Percentiles rank a stretch among this genome's conserved stretches.
phyloP scores from a whole-genome alignment of 2,888 invertebrate genomes.

The Diloba caeruleocephala region DNA sequence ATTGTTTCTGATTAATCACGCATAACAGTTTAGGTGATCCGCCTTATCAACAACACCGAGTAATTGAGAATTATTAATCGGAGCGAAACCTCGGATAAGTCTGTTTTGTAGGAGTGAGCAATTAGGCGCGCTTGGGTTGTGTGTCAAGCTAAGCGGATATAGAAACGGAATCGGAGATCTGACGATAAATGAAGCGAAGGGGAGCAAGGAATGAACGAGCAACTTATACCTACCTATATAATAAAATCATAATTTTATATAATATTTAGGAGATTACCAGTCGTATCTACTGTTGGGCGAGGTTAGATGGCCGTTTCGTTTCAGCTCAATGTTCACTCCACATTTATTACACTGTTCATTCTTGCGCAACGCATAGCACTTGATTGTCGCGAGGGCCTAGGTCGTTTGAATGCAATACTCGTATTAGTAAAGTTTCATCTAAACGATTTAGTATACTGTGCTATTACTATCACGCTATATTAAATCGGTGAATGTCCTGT shows the following conservation, averaged over 20 bases:
- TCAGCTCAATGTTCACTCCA: slow-evolving; percentile 41
- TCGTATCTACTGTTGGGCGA: slow-evolving; percentile 47
- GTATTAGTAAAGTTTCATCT: slow-evolving; percentile 34
- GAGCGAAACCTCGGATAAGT: slow-evolving; percentile 51
- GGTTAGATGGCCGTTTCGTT: slow-evolving; percentile 42
- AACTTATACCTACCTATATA: slow-evolving; percentile 21
- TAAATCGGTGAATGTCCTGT: no score
- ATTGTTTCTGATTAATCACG: slow-evolving; percentile 81
- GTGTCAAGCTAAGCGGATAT: slow-evolving; percentile 39
- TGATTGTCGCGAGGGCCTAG: slow-evolving; percentile 35
- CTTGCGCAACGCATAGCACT: slow-evolving; percentile 41
- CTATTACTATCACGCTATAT: no score
- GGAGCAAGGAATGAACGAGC: slow-evolving; percentile 27
- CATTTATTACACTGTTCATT: slow-evolving; percentile 50
- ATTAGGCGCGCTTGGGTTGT: slow-evolving; percentile 34
- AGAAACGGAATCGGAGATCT: slow-evolving; percentile 43
- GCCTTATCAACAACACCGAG: slow-evolving; percentile 55
- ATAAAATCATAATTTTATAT: slow-evolving; percentile 54
- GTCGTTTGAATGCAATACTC: slow-evolving; percentile 41
- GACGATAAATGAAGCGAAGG: slow-evolving; percentile 41
- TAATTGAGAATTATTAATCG: slow-evolving; percentile 50
- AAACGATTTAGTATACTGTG: slow-evolving; percentile 48
- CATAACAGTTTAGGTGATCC: slow-evolving; percentile 59
- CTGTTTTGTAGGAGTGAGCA: slow-evolving; percentile 42
- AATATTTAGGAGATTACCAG: no score